phyloP scores from a whole-genome alignment of 2,888 invertebrate genomes.

The Strigamia transsilvanica region DNA sequence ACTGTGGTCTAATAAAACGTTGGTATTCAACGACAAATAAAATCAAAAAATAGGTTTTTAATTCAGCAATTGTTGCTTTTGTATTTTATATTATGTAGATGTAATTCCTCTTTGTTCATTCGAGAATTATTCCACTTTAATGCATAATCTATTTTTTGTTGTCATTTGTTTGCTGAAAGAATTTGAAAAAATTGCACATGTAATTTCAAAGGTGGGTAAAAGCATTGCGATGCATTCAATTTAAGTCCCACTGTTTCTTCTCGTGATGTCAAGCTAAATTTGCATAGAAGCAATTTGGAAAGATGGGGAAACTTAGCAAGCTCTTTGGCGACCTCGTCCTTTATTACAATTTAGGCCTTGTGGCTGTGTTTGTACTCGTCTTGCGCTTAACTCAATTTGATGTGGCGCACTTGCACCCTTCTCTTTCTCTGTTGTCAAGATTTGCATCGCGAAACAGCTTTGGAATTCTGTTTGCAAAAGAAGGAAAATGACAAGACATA shows the following conservation, averaged over 20 bases:
- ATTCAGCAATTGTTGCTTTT: too few relatives aligned
- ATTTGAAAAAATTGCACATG: background rate
- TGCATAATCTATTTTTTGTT: too few relatives aligned
- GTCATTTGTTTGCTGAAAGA: background rate
- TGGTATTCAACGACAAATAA: too few relatives aligned
- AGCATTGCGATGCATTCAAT: background rate
- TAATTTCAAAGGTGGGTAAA: slow-evolving; percentile 7
- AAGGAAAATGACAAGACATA: slow-evolving; percentile 18
- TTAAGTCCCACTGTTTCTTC: background rate
- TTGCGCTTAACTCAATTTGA: slow-evolving; percentile 35
- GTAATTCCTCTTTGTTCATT: too few relatives aligned
- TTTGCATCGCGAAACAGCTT: background rate
- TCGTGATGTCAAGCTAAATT: slow-evolving; percentile 30
- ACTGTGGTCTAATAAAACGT: too few relatives aligned
- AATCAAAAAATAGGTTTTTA: too few relatives aligned
- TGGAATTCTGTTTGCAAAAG: background rate
- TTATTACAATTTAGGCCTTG: slow-evolving; percentile 38
- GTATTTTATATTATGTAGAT: too few relatives aligned
- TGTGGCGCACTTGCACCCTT: slow-evolving; percentile 18
- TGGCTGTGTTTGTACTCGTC: slow-evolving; percentile 38
- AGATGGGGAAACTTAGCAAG: slow-evolving; percentile 4
- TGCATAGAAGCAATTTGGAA: slow-evolving; percentile 24
- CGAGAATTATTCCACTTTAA: too few relatives aligned
- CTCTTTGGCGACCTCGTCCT: slow-evolving; percentile 35
- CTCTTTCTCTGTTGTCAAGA: slow-evolving; percentile 11